Evolutionary conservation across 1,140 invertebrate genomes (phyloP).

Genomic region (Lordiphosa collinella): DNA sequence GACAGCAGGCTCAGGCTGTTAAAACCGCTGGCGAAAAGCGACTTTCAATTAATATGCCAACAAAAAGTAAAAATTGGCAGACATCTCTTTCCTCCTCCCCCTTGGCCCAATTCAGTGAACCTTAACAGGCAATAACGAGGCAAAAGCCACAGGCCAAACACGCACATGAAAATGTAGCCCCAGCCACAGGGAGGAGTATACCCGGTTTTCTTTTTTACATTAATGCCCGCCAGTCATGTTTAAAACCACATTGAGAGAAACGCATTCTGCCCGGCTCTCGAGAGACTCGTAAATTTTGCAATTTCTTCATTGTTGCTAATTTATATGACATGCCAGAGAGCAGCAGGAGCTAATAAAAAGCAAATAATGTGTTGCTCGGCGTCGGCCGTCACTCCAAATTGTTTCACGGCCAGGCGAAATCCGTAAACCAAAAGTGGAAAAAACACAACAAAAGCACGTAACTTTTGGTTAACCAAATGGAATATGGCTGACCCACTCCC

Average conservation of each 20-base stretch:
- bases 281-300: constrained; percentile 69
- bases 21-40: constrained; percentile 48
- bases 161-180: constrained; percentile 5
- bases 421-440: not conserved
- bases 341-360: constrained; percentile 57
- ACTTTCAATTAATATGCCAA: constrained; percentile 62
- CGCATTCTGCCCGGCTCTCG: constrained; percentile 20
- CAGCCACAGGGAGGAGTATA: not conserved
- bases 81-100: constrained; percentile 25
- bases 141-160: constrained; percentile 63
- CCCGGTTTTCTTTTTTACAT: constrained; percentile 3
- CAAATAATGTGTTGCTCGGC: constrained; percentile 64
- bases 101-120: constrained; percentile 50
- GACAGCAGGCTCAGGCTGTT: constrained; percentile 21
- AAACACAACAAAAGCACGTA: constrained; percentile 48
- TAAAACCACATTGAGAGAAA: constrained; percentile 49
- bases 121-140: constrained; percentile 70
- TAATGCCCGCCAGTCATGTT: constrained; percentile 62
- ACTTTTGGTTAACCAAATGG: constrained; percentile 68
- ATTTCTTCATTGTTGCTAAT: constrained; percentile 73
- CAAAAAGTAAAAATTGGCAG: constrained; percentile 12
- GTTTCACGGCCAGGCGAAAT: constrained; percentile 54
- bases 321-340: constrained; percentile 59
- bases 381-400: constrained; percentile 39
- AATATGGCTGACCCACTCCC: constrained; percentile 45